These are phyloP conservation scores for Dryococelus australis DNA, from an alignment of 2,888 invertebrate species.

Conservation along the genomic window DNA sequence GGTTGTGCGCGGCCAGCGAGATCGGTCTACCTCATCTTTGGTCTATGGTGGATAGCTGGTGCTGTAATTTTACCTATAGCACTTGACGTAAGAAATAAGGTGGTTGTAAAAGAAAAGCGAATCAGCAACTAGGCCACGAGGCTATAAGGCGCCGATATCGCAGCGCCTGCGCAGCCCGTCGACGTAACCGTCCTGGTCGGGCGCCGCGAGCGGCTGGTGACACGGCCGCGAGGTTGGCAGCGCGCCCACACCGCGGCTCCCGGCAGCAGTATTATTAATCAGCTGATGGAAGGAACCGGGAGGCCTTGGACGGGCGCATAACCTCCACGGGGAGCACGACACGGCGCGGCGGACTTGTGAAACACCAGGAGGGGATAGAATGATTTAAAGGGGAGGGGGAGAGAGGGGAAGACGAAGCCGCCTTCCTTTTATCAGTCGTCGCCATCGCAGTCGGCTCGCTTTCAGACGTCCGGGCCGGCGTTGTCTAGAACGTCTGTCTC, in stretches of 20 bases:
- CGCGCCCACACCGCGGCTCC: not conserved
- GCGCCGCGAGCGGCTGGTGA: not conserved
- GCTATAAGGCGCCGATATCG: too few species aligned
- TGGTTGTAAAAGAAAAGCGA: too few species aligned
- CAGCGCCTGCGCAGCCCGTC: too few species aligned
- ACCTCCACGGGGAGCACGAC: not conserved
- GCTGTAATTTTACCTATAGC: too few species aligned
- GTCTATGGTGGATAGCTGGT: too few species aligned
- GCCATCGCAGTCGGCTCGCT: not conserved
- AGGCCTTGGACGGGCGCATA: slow-evolving; percentile 16
- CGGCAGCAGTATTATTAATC: not conserved
- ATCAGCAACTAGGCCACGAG: too few species aligned
- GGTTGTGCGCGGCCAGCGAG: too few species aligned
- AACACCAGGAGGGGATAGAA: not conserved
- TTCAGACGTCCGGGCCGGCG: too few species aligned
- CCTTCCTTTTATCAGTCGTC: not conserved
- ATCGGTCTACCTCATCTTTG: too few species aligned
- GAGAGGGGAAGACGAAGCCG: not conserved
- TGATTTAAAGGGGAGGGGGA: not conserved
- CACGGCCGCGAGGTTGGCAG: not conserved
- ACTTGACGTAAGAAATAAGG: too few species aligned
- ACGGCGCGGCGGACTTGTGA: not conserved
- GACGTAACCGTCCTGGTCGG: too few species aligned
- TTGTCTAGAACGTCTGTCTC: too few species aligned
- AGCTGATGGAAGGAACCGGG: slow-evolving; percentile 16